phyloP scores from a whole-genome alignment of 2,113 vertebrate genomes.

The Cyanoderma ruficeps region DNA sequence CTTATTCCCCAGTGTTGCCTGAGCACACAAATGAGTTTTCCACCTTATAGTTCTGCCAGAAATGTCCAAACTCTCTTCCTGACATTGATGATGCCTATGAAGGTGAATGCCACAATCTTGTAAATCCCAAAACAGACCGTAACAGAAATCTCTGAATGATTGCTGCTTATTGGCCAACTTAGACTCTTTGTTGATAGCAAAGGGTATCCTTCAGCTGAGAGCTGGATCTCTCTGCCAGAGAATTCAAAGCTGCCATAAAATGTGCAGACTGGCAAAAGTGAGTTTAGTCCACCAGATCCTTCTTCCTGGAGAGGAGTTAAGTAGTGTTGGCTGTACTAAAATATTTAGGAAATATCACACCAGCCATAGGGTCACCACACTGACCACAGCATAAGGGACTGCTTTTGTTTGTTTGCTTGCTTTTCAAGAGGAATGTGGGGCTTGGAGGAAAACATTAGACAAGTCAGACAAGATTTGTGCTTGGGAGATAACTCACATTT shows the following conservation, averaged over 20 bases:
- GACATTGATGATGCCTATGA: background rate
- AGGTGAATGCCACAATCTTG: background rate
- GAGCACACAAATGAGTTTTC: background rate
- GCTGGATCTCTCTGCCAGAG: background rate
- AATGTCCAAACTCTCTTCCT: slow-evolving; percentile 6
- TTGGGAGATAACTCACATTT: background rate
- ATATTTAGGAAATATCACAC: background rate
- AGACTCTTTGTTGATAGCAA: background rate
- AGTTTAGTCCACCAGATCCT: background rate
- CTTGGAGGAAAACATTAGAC: background rate
- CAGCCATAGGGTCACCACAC: background rate
- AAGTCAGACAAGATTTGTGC: background rate
- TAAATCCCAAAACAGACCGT: background rate
- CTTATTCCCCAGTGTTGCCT: background rate
- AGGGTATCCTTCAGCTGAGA: background rate
- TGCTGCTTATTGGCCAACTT: background rate
- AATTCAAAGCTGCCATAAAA: background rate
- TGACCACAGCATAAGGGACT: background rate
- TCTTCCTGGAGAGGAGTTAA: background rate
- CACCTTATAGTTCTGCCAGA: background rate
- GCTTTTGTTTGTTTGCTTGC: background rate
- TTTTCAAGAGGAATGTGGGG: background rate
- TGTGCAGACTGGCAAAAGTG: background rate
- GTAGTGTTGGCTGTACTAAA: background rate
- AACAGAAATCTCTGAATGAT: background rate